Base-by-base conservation (phyloP, 2,113 vertebrate genomes). In the Gulo gulo region DNA sequence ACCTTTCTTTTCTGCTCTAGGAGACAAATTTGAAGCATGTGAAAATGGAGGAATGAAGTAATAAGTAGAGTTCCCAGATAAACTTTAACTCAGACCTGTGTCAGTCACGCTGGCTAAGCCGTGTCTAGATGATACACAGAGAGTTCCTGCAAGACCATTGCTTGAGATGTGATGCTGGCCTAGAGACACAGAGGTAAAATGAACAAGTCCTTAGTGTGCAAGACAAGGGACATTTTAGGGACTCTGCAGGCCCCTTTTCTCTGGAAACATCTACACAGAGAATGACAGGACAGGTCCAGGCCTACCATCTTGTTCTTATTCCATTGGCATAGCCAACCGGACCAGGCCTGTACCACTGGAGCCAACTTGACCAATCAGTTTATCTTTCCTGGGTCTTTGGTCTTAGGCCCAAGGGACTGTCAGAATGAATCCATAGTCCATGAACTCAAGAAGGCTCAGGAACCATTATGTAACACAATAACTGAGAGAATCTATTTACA, bases 1-100 rank as follows among this genome's bases (percentile, higher is more conserved):
- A 74, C 14, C 71, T 57, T 84, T 59, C n/a, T 73, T 47, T 93
- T 87, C 20, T 78, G 31, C 92, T 85, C 65, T 36, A 50, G 18
- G 69, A 91, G 16, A 50, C 15, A 47, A 16, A 84, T 52, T 2
- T 12, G 18, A 92, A 91, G 94, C 29, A 36, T 34, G 20, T 69
- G 57, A 67, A 74, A 63, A 61, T 7, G 10, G 55, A 9, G 42
- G 67, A 55, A 78, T 18, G 31, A 89, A 50, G 36, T 11, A 42
- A 39, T 3, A 36, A 69, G 67, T 21, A 42, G 24, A 2, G 6
- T 67, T 29, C 86, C 34, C 6, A 20, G 52, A 93, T 23, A 45
- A 63, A 92, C 10, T 50, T 57, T 67, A 57, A 90, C 3, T 20
- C 31, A 36, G 39, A 84, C 13, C 69, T 7, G 20, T 9, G 52